Evolutionary conservation across 2,113 vertebrate genomes (phyloP), one percentile per base, ranked within the genome.

Genomic region (Cyprinodon brontotheroides): DNA sequence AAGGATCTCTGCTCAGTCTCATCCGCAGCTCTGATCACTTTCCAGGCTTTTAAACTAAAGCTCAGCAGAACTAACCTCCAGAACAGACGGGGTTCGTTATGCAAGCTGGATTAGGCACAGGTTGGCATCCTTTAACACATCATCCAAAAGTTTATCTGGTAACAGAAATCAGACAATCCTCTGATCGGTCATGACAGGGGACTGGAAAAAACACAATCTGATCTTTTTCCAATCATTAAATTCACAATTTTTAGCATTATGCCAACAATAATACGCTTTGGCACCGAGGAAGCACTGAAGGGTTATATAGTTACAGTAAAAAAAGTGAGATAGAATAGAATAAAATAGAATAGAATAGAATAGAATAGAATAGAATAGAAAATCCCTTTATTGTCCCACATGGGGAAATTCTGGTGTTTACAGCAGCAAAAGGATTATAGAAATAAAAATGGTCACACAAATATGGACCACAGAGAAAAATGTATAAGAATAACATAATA

Each of bases 71-170:
- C 48, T 17, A 53, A 53, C 22, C 11, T 11, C 29, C 12, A 36
- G 22, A 37, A 4, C 22, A 36, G 60, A 13, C 22, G 11, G 75
- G 61, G 65, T 70, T n/a, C 1, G 78, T 86, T 74, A 65, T 57
- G 29, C 57, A 63, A 70, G 61, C 79, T 65, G 60, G 65, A 78
- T 81, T 67, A 80, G 84, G 77, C 63, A 70, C 69, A 79, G 68
- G 65, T 82, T 77, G 64, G 47, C 40, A 14, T 79, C 76, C 68
- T 68, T 76, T 68, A 47, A 67, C 61, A 50, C 38, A 2, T 40
- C 22, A 36, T 57, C 48, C 48, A 53, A 14, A 29, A 20, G 17
- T 53, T 53, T 53, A 17, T 14, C 48, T 53, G 48, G 17, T 6
- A 17, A 53, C 48, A 14, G 17, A 53, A 20, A 15, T 53, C 17